Conservation (phyloP, 2,888 invertebrate genomes). For the Timandra comae region DNA sequence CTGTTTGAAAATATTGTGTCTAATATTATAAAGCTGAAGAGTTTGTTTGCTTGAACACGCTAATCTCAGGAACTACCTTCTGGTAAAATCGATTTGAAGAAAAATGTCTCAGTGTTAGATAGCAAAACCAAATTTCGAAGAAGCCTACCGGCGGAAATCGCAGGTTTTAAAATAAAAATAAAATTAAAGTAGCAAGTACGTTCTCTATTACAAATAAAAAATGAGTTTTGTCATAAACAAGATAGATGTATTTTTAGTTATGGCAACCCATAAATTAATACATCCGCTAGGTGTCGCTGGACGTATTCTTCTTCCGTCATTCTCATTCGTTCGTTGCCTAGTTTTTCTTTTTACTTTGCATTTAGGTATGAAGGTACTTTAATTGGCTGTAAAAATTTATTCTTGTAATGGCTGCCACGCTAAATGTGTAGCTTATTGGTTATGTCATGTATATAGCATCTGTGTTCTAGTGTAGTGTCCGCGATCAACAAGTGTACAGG, state of each 20-base stretch:
- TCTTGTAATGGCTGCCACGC: conserved; percentile 75
- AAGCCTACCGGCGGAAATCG: too few species aligned
- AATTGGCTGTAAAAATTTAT: conserved; percentile 62
- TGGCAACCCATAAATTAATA: conserved; percentile 29
- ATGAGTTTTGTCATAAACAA: neutral
- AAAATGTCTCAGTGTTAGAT: too few species aligned
- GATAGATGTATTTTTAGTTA: conserved; percentile 7
- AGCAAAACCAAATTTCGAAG: too few species aligned
- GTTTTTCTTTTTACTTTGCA: conserved; percentile 62
- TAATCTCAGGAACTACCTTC: too few species aligned
- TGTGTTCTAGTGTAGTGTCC: conserved; percentile 42
- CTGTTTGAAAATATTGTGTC: too few species aligned
- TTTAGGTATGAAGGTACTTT: conserved; percentile 49
- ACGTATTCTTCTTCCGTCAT: conserved; percentile 58
- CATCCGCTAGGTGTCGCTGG: conserved; percentile 57
- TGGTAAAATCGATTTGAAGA: too few species aligned
- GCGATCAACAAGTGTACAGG: conserved; percentile 59
- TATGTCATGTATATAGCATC: conserved; percentile 62
- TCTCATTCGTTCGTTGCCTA: conserved; percentile 45
- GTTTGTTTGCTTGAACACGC: too few species aligned
- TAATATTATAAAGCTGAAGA: too few species aligned
- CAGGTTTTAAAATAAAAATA: too few species aligned
- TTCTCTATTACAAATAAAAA: too few species aligned
- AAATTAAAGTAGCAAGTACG: too few species aligned
- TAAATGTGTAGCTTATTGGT: conserved; percentile 67